These are phyloP conservation scores for Hemibagrus wyckioides DNA, from an alignment of 2,113 vertebrate genomes.

Conservation along the genomic window DNA sequence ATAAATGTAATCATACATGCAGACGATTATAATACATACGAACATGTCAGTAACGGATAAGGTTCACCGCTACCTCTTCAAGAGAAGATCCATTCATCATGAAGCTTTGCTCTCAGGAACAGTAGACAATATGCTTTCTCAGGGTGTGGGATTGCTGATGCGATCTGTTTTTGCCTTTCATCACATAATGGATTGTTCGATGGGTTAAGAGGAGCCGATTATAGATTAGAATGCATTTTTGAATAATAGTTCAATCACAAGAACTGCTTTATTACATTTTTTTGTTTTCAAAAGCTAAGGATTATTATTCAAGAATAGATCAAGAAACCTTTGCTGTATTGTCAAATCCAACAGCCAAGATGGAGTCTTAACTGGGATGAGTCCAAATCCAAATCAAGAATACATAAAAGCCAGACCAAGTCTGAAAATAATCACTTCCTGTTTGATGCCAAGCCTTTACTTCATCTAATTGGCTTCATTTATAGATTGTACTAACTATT, in stretches of 20 bases:
- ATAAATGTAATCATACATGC: conserved; percentile 16
- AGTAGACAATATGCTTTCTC: conserved; percentile 5
- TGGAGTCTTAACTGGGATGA: neutral
- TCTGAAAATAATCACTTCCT: neutral
- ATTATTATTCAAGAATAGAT: neutral
- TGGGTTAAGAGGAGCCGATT: neutral
- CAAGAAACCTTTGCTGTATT: neutral
- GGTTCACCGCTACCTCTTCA: conserved; percentile 42
- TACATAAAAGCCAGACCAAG: neutral
- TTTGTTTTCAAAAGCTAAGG: neutral
- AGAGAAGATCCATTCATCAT: conserved; percentile 16
- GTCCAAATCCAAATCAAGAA: neutral
- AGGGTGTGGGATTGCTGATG: neutral
- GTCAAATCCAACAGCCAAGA: neutral
- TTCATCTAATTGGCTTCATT: neutral
- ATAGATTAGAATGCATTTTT: neutral
- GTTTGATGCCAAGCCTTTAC: neutral
- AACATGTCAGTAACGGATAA: conserved; percentile 33
- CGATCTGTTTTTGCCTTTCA: neutral
- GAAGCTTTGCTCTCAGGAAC: neutral
- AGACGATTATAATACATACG: conserved; percentile 13
- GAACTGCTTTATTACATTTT: conserved; percentile 1
- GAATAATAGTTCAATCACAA: neutral
- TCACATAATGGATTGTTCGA: neutral
- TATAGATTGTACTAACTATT: neutral